These are phyloP conservation scores for Antechinus flavipes DNA, from an alignment of 2,113 vertebrate species.

Conservation along the genomic window DNA sequence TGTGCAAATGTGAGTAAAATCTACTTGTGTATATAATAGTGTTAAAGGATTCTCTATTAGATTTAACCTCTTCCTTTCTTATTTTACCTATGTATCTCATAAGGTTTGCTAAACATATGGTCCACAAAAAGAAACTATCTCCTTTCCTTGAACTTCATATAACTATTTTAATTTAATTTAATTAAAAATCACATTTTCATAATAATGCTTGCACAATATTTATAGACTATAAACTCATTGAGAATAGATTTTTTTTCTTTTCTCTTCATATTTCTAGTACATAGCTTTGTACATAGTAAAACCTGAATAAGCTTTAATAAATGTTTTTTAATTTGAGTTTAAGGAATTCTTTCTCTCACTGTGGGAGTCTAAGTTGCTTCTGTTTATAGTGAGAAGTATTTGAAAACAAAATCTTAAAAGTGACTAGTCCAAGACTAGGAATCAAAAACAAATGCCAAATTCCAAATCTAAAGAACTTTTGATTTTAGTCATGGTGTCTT, in stretches of 20 bases:
- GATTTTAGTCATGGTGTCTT: not conserved
- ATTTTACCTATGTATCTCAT: not conserved
- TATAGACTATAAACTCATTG: not conserved
- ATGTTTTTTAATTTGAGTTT: not conserved
- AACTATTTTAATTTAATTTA: not conserved
- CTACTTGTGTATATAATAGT: not conserved
- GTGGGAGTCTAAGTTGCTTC: not conserved
- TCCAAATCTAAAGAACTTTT: not conserved
- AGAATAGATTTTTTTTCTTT: not conserved
- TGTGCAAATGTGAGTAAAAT: not conserved
- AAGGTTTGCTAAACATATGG: not conserved
- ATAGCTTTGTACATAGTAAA: not conserved
- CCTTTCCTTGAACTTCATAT: not conserved
- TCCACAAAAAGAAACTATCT: not conserved
- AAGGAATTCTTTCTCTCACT: not conserved
- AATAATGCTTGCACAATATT: not conserved
- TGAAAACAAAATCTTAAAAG: not conserved
- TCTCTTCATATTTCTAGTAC: not conserved
- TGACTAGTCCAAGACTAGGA: not conserved
- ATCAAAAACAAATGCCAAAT: not conserved
- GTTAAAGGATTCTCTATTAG: not conserved
- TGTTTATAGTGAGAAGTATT: not conserved
- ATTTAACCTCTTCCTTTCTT: not conserved
- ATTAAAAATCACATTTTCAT: not conserved
- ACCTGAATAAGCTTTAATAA: not conserved